Base-by-base conservation (phyloP, 2,797 vertebrate genomes). In the Bradypus variegatus region DNA sequence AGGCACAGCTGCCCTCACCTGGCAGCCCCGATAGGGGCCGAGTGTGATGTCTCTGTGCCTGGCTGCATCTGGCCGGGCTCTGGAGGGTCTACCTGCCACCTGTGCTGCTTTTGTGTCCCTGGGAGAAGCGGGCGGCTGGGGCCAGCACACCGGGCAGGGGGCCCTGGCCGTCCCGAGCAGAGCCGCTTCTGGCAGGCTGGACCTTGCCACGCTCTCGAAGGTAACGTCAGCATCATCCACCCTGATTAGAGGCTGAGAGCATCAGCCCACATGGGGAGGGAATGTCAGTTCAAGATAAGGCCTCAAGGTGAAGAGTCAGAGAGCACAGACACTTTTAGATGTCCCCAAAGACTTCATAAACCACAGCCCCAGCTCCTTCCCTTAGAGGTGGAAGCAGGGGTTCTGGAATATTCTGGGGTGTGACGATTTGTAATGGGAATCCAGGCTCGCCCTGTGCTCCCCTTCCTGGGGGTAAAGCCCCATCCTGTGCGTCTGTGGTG, bases 361-460 rank as follows among this genome's bases (percentile, higher is more conserved):
- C 8, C 50, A n/a, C 29, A 1, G 60, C 13, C n/a, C 33, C 29
- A 12, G 18, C 70, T 8, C 3, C 31, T 18, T 45, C 45, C 29
- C 8, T 3, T 9, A 3, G 0, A 8, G 31, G 27, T 1, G 1
- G 38, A 48, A 76, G 3, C 5, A 15, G 29, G 15, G 38, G 9
- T 18, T 60, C 76, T 8, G 0, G 5, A 21, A 80, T 58, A 41
- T 64, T 64, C 77, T 10, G 8, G 67, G 80, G 23, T 50, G 2
- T 31, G 19, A 18, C 12, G 62, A n/a, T n/a, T 41, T 50, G 41
- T 31, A 48, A 38, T 18, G 18, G 48, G 27, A 14, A 2, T n/a
- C 25, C 27, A 5, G 16, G 16, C 41, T 88, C 1, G 0, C 33
- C 36, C 31, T 33, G 29, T 3, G 2, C 10, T 15, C 65, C 16